Conservation (phyloP, 2,113 vertebrate species). For the Hemiscyllium ocellatum region DNA sequence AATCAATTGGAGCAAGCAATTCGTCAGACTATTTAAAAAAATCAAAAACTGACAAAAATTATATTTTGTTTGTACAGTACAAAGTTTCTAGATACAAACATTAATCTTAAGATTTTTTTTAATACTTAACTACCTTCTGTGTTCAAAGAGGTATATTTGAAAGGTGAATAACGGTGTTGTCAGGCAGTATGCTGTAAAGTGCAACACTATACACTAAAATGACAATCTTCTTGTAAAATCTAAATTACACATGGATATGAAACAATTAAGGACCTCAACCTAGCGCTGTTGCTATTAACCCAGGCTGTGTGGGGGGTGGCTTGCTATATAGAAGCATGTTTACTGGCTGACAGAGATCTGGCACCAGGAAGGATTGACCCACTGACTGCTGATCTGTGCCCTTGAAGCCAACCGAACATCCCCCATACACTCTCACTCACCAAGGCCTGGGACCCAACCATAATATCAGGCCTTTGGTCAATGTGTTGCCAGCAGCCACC, state of each 20-base stretch:
- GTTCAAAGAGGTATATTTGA: constrained; percentile 18
- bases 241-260: not conserved
- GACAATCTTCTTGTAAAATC: not conserved
- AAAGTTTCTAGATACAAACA: not conserved
- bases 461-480: not conserved
- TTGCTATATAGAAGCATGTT: no score
- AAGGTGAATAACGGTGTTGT: not conserved
- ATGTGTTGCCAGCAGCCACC: no score
- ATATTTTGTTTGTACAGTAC: not conserved
- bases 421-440: not conserved
- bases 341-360: no score
- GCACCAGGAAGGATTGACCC: not conserved
- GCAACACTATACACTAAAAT: not conserved
- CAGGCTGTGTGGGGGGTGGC: no score
- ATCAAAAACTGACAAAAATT: not conserved
- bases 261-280: not conserved
- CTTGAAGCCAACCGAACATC: not conserved
- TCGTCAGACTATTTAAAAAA: not conserved
- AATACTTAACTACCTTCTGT: not conserved
- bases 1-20: not conserved
- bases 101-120: not conserved
- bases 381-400: not conserved
- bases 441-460: not conserved
- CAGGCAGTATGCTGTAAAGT: not conserved
- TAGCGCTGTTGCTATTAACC: no score